Percentiles rank a stretch among this genome's conserved stretches.
phyloP scores from a whole-genome alignment of 2,888 invertebrate genomes.

The Epinotia bilunana region DNA sequence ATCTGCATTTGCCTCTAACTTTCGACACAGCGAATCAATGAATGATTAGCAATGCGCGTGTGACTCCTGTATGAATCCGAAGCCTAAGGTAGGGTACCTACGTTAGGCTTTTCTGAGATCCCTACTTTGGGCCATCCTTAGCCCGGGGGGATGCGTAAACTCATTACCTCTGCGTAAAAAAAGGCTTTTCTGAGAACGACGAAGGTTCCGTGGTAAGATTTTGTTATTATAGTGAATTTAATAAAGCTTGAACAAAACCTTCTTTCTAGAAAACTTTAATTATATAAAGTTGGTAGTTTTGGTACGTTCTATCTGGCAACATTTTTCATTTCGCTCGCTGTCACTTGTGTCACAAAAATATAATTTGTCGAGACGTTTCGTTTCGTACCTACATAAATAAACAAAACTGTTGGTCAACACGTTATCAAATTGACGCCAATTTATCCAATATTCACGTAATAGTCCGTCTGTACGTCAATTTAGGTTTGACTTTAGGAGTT shows the following conservation, averaged over 20 bases:
- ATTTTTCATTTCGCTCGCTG: slow-evolving; percentile 24
- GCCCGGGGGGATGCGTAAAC: too few species aligned
- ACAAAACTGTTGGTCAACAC: slow-evolving; percentile 56
- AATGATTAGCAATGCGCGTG: too few species aligned
- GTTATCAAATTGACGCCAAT: slow-evolving; percentile 53
- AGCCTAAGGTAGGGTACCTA: too few species aligned
- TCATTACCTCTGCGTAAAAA: too few species aligned
- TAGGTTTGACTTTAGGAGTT: slow-evolving; percentile 20
- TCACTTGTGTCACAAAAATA: slow-evolving; percentile 38
- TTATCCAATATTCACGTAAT: slow-evolving; percentile 46
- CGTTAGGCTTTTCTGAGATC: too few species aligned
- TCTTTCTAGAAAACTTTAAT: not conserved
- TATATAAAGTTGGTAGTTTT: not conserved
- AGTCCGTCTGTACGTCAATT: slow-evolving; percentile 35
- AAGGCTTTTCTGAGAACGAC: too few species aligned
- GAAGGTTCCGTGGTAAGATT: too few species aligned
- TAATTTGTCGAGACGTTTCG: slow-evolving; percentile 46
- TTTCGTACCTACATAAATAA: slow-evolving; percentile 49
- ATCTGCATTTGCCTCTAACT: too few species aligned
- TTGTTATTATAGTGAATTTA: too few species aligned
- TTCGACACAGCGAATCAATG: too few species aligned
- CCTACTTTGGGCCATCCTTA: too few species aligned
- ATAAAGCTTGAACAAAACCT: not conserved
- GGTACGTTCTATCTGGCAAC: slow-evolving; percentile 1
- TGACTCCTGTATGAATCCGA: too few species aligned